Base-by-base conservation (phyloP, 2,113 vertebrate species). In the Urocolius indicus region DNA sequence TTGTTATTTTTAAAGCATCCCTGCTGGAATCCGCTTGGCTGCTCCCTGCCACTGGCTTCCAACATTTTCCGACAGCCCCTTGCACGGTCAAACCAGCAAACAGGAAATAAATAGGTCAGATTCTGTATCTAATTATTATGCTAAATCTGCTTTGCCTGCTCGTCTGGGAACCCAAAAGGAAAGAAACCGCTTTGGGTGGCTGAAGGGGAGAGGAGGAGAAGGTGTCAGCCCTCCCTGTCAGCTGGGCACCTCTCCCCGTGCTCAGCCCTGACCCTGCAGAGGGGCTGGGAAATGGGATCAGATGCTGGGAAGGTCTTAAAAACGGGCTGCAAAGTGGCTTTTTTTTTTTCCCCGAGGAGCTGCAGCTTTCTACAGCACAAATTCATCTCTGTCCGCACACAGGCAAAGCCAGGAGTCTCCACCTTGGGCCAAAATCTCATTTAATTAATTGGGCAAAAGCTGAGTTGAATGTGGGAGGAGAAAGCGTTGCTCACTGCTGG, bases 1-100 rank as follows among this genome's bases (percentile, higher is more conserved):
- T 96, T 97, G 96, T 96, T 96, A 97, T 96, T 96, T 97, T 97
- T 95, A 97, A 97, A 95, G 94, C 95, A 96, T 95, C 95, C 95
- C 94, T 80, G 94, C 96, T 95, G 94, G 95, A 97, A 96, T 97
- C 93, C 79, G 87, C 95, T 96, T 93, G 96, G 94, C 95, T 89
- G 96, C 94, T 95, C 95, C 95, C 95, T 85, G 96, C 96, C 95
- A 79, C 86, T 94, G 96, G 84, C 91, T 85, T 43, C 90, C 11
- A 95, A 94, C 94, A 92, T 96, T 97, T 96, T 94, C 94, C 94
- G 82, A 95, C 94, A 95, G 90, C 91, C 93, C 93, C 96, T 96
- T 66, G 93, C 88, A 93, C 87, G 90, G 94, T 93, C 93, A 95
- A 58, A 91, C 72, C 93, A 84, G 94, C 93, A 95, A 95, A 95